Evolutionary conservation across 1,140 invertebrate genomes (phyloP), one percentile per base, ranked within the genome.

Genomic region (Leptinotarsa defecta): DNA sequence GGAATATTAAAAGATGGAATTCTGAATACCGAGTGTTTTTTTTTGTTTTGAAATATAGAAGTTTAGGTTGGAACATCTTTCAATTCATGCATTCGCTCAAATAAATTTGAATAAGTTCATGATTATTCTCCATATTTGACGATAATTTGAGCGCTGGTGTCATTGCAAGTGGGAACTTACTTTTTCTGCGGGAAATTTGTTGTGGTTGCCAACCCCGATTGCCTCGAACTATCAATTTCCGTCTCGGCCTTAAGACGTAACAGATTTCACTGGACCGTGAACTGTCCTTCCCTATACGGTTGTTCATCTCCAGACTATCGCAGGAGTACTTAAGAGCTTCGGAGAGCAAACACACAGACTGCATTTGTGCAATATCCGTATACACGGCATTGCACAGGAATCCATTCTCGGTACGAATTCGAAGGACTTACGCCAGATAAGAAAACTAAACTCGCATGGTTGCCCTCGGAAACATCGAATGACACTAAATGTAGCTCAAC

Each of bases 361-460:
- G 65, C 63, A 34, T 43, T 20, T 17, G 24, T 74, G 67, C 73
- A 74, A 63, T 67, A 75, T 70, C 48, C 22, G 43, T 34, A 34
- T 48, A 13, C 52, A 57, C 6, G 52, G 15, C 2, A 57, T 15
- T 17, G 15, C 52, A 57, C 52, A 57, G 52, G 6, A 57, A 57
- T 57, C 52, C n/a, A 57, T 57, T 57, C 17, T 67, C 19, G 19
- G 67, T 49, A 17, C 67, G 34, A 68, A 68, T 68, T 24, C 43
- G 34, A 8, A 19, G 67, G 15, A 15, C 43, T 43, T 43, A 48
- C 24, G 15, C 67, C 43, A 71, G 70, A 71, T 71, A 71, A 71
- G 70, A 62, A 71, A 71, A 71, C 57, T 71, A 71, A 62, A 63
- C 52, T 62, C 70, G 70, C 70, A 71, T 71, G 49, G 52, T 27